A percentile compares a stretch with the other conserved stretches of the same genome.
Conservation (phyloP, 2,888 invertebrate species). For the Ariolimax columbianus region DNA sequence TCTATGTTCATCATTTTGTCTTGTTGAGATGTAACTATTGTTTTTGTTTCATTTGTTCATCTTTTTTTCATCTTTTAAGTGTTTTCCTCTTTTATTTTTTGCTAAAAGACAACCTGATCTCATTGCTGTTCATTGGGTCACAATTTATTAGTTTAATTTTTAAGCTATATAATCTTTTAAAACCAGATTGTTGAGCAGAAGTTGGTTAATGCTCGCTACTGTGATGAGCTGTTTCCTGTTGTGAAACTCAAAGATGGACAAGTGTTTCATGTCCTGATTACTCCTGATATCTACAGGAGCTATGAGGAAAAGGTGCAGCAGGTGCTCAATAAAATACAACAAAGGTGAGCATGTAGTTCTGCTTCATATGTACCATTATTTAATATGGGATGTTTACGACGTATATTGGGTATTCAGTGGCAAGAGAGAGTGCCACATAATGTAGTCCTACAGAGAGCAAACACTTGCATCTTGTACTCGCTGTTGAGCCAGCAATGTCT, state of each 20-base stretch:
- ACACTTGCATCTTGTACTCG: no score
- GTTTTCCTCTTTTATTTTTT: no score
- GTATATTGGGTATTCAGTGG: no score
- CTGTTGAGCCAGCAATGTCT: no score
- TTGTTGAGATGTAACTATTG: no score
- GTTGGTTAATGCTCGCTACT: slow-evolving; percentile 78
- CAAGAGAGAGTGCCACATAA: no score
- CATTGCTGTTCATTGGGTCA: no score
- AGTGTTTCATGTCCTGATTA: slow-evolving; percentile 78
- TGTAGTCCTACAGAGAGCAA: no score
- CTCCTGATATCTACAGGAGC: slow-evolving; percentile 76
- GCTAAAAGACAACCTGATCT: no score
- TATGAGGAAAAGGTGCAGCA: slow-evolving; percentile 75
- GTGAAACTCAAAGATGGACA: slow-evolving; percentile 78
- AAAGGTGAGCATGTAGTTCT: slow-evolving; percentile 62
- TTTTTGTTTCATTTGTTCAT: no score
- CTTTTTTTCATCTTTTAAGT: no score
- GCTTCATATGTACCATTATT: neutral
- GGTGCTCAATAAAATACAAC: slow-evolving; percentile 72
- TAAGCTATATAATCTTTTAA: slow-evolving; percentile 24
- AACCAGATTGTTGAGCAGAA: slow-evolving; percentile 70
- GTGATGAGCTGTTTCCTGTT: slow-evolving; percentile 76
- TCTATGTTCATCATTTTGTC: no score
- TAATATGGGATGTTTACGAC: neutral
- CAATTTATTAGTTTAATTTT: slow-evolving; percentile 12